A percentile compares a stretch with the other conserved stretches of the same genome.
Evolutionary conservation across 2,113 vertebrate species (phyloP).

Genomic region (Ammospiza caudacuta): DNA sequence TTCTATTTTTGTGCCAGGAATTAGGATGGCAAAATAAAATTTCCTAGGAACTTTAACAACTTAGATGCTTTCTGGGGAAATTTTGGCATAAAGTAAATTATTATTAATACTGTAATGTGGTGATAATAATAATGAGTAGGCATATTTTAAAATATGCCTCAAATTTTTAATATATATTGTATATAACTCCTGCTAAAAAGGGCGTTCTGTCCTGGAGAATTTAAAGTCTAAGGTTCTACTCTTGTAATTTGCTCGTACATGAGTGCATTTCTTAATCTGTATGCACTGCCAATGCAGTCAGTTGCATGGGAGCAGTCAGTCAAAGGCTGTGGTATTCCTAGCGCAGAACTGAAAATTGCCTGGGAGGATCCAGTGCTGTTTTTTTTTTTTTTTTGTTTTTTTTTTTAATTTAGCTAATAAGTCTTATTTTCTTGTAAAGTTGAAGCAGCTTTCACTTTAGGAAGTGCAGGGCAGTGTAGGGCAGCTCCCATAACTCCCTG

Average conservation of each 20-base stretch:
- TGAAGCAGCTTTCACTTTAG: not conserved
- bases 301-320: not conserved
- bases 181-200: not conserved
- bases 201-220: not conserved
- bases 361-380: not conserved
- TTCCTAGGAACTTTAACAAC: not conserved
- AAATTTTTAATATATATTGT: not conserved
- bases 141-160: not conserved
- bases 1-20: not conserved
- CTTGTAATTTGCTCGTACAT: not conserved
- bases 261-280: not conserved
- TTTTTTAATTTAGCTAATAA: not conserved
- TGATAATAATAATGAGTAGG: not conserved
- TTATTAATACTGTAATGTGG: not conserved
- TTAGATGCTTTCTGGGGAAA: not conserved
- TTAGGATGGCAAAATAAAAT: not conserved
- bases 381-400: not conserved
- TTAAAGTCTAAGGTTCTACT: not conserved
- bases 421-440: not conserved
- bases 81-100: not conserved
- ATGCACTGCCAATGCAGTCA: not conserved
- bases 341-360: not conserved
- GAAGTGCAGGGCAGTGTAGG: not conserved
- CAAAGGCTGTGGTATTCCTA: not conserved
- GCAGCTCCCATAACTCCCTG: not conserved